Base-by-base conservation (phyloP, 2,888 invertebrate species). In the Phytoseiulus persimilis region DNA sequence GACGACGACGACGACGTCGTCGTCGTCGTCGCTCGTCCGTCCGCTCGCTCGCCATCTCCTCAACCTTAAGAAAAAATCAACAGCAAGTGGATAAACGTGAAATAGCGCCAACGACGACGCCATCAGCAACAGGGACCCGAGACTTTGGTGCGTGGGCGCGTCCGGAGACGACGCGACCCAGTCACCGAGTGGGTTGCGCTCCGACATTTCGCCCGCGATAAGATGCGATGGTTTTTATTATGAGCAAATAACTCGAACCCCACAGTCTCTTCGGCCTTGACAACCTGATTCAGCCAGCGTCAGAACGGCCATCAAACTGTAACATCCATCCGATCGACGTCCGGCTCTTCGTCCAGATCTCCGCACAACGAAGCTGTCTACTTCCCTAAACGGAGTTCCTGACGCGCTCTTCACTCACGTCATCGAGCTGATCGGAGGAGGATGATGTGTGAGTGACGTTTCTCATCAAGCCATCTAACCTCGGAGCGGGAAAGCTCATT, bases 1-100 rank as follows among this genome's bases (percentile, higher is more conserved):
- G 46, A 11, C 46, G 46, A 11, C 46, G n/a, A n/a, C n/a, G n/a
- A n/a, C n/a, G n/a, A n/a, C n/a, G n/a, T n/a, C n/a, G 65, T 65
- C 65, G 14, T 65, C 65, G 65, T 65, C 65, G 65, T 65, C 28
- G 65, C 23, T 65, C 65, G 65, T 65, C 28, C 65, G 65, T 65
- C 65, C 65, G 65, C 18, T 28, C 23, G 65, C 18, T 65, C 65
- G 65, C 65, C 65, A 65, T 65, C 65, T 65, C 14, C 65, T 65
- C 65, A 65, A 65, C 65, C 65, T 65, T 65, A 65, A 65, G 65
- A 65, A 65, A 65, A 65, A 65, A 65, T 65, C 65, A 65, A 65
- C 65, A 65, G 65, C 65, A 65, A 65, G 65, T 65, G 65, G 65
- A 65, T 65, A 65, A 65, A 65, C 65, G 65, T 65, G 65, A 65